Evolutionary conservation across 1,140 invertebrate species (phyloP).

Genomic region (Trialeurodes vaporariorum): DNA sequence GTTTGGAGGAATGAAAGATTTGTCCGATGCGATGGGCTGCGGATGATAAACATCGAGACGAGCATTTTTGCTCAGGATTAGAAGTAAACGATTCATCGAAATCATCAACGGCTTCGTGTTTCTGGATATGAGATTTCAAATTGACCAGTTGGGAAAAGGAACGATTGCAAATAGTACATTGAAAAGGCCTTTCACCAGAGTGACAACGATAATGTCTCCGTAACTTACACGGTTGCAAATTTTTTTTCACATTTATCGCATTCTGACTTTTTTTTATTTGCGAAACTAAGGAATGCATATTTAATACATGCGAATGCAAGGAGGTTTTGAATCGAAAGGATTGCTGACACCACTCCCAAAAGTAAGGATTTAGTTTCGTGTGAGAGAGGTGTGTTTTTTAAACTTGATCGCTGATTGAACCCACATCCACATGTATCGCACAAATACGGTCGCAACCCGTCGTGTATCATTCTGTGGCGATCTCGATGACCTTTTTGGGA

Average conservation of each 20-base stretch:
- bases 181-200: background rate
- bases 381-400: constrained; percentile 40
- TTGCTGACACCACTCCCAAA: constrained; percentile 37
- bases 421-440: constrained; percentile 42
- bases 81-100: background rate
- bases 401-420: constrained; percentile 38
- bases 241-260: background rate
- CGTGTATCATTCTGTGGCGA: constrained; percentile 47
- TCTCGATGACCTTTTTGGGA: constrained; percentile 6
- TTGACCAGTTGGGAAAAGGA: background rate
- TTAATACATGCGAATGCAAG: background rate
- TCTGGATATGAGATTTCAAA: background rate
- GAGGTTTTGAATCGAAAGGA: constrained; percentile 37
- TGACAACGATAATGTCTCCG: background rate
- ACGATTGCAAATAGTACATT: background rate
- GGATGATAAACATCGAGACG: background rate
- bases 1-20: background rate
- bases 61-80: background rate
- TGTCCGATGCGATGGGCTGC: background rate
- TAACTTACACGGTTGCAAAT: background rate
- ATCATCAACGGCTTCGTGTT: background rate
- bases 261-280: background rate
- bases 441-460: constrained; percentile 48
- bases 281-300: constrained; percentile 4
- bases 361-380: constrained; percentile 42